Evolutionary conservation across 2,888 invertebrate genomes (phyloP).

Genomic region (Cataglyphis altisquamis): DNA sequence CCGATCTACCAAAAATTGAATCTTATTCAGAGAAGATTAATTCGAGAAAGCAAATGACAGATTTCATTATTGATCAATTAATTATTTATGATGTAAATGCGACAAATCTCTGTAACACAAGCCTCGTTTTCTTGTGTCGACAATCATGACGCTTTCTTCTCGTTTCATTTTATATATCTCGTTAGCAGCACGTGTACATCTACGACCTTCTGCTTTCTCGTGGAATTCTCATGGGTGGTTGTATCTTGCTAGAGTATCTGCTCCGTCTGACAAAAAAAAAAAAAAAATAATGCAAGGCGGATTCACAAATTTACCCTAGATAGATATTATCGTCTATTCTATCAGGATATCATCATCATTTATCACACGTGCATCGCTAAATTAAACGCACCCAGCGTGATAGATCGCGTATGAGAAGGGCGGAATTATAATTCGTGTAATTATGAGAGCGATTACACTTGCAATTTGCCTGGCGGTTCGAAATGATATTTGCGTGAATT

Average conservation of each 20-base stretch:
- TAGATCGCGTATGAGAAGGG: background rate
- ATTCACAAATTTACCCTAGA: background rate
- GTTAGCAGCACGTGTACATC: constrained; percentile 25
- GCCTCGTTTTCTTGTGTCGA: background rate
- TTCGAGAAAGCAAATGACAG: background rate
- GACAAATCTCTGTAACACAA: background rate
- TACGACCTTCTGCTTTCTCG: background rate
- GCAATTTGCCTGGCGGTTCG: background rate
- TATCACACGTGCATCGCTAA: constrained; percentile 23
- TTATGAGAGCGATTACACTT: constrained; percentile 15
- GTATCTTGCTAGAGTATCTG: background rate
- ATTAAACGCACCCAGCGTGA: constrained; percentile 23
- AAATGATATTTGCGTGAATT: background rate
- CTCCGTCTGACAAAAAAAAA: constrained; percentile 1
- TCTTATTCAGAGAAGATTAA: background rate
- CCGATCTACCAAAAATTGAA: background rate
- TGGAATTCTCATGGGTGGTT: constrained; percentile 2
- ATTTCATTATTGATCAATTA: background rate
- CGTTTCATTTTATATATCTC: constrained; percentile 33
- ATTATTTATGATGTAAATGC: background rate
- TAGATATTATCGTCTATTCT: constrained; percentile 16
- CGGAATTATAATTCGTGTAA: constrained; percentile 28
- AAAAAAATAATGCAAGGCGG: background rate
- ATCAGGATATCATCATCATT: constrained; percentile 3
- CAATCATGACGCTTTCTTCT: constrained; percentile 45